phyloP scores from a whole-genome alignment of 2,797 vertebrate species.

The Hozukius guyotensis region DNA sequence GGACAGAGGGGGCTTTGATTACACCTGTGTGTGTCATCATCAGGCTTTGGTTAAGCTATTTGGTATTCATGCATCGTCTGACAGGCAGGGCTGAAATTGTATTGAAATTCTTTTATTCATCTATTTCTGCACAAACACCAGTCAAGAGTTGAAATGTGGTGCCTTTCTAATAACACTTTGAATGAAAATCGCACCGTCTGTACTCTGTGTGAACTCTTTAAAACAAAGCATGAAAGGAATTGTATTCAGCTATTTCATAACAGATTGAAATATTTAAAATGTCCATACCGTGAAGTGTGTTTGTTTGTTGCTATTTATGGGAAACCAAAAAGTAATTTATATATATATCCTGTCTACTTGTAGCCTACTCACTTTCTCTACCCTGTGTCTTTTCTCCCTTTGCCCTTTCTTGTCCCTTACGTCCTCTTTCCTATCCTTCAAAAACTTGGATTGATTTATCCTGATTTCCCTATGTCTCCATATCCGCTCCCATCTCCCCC shows the following conservation, averaged over 20 bases:
- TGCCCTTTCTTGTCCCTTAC: not conserved
- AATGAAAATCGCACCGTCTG: conserved; percentile 23
- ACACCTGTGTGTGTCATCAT: conserved; percentile 27
- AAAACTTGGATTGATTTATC: conserved; percentile 12
- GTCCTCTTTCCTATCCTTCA: not conserved
- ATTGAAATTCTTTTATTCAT: conserved; percentile 2
- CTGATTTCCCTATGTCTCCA: not conserved
- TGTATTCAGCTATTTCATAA: conserved; percentile 35
- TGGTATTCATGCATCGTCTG: conserved; percentile 24
- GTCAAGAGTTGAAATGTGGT: conserved; percentile 14
- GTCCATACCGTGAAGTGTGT: conserved; percentile 1
- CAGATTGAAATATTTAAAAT: conserved; percentile 53
- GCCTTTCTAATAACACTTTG: conserved; percentile 23
- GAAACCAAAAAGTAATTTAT: conserved; percentile 20
- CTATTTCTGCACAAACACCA: conserved; percentile 9
- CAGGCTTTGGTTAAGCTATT: conserved; percentile 39
- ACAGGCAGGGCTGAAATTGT: conserved; percentile 16
- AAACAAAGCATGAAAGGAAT: conserved; percentile 47
- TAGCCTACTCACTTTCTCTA: conserved; percentile 16
- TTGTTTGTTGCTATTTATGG: conserved; percentile 44
- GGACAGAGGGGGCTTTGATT: conserved; percentile 44
- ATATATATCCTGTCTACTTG: conserved; percentile 22
- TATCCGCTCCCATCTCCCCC: not conserved
- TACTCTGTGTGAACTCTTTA: conserved; percentile 49
- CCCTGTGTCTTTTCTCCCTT: not conserved